Base-by-base conservation (phyloP, 2,113 vertebrate species). In the Nothoprocta pentlandii region DNA sequence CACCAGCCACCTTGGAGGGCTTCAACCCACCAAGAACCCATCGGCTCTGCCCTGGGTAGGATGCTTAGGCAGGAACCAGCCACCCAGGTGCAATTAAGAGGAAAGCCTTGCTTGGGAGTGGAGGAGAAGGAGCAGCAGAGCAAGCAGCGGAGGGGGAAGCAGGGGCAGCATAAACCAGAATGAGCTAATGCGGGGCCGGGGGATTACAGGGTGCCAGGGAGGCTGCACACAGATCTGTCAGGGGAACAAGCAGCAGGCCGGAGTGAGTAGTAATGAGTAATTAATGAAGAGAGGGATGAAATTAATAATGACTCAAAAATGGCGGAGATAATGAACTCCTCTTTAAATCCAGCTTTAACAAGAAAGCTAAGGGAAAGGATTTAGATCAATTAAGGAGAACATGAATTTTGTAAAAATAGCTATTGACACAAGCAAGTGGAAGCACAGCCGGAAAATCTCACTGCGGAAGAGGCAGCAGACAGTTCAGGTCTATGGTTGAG, bases 341-440 rank as follows among this genome's bases (percentile, higher is more conserved):
- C 93, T 95, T 96, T 94, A 97, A 97, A 97, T 97, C 97, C 96
- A 97, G 85, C 91, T 96, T 97, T 97, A 97, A 97, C 96, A 97
- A 95, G 97, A 97, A 96, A 96, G 95, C 66, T 28, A 75, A 95
- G 93, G 94, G 95, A 93, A 96, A 96, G 97, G 97, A 97, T 97
- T 97, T 97, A 94, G 61, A 87, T 96, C 96, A 97, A 97, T 97
- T 97, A 97, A 97, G 77, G 84, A 90, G 90, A 96, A 96, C 92
- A 89, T 63, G 83, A 94, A 53, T 81, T 59, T 80, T 71, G 87
- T 95, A 95, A 96, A 96, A 97, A 94, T 92, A 96, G 90, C 80
- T 92, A 8, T 92, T 93, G 88, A 88, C 74, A 94, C 77, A 92
- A 90, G 85, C 62, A 58, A 79, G 80, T 6, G n/a, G 25, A 77